Evolutionary conservation across 1,140 invertebrate genomes (phyloP).

Genomic region (Drosophila obscura): DNA sequence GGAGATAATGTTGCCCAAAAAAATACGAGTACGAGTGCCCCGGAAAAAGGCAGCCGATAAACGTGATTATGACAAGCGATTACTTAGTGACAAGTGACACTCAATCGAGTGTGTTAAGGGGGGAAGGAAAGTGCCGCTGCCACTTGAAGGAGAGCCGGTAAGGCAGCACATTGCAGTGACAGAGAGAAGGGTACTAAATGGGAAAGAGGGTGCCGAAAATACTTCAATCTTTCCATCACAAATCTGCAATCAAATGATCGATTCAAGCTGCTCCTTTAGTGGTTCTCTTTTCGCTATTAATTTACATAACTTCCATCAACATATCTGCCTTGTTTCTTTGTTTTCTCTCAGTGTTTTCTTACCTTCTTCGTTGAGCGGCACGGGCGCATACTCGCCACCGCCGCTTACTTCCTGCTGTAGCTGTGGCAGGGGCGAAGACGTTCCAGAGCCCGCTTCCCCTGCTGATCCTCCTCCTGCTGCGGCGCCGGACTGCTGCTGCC

Average conservation of each 20-base stretch:
- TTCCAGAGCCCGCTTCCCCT: slow-evolving; percentile 13
- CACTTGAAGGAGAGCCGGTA: slow-evolving; percentile 12
- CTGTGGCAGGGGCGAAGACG: slow-evolving; percentile 48
- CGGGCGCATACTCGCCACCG: slow-evolving; percentile 38
- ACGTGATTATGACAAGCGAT: slow-evolving; percentile 77
- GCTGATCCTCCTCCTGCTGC: slow-evolving; percentile 7
- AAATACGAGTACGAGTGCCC: slow-evolving; percentile 35
- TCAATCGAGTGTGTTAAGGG: slow-evolving; percentile 29
- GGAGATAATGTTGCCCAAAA: slow-evolving; percentile 55
- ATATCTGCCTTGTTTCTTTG: no score
- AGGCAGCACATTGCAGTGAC: not conserved
- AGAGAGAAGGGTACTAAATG: not conserved
- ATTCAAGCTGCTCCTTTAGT: no score
- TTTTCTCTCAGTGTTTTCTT: slow-evolving; percentile 33
- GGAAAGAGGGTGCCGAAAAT: no score
- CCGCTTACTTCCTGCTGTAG: slow-evolving; percentile 61
- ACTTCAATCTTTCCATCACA: no score
- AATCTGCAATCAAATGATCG: no score
- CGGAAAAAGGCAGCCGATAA: slow-evolving; percentile 64
- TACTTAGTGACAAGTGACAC: slow-evolving; percentile 75
- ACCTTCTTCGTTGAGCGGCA: slow-evolving; percentile 59
- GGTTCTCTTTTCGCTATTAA: not conserved
- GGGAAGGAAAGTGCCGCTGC: slow-evolving; percentile 5
- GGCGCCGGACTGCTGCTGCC: slow-evolving; percentile 2
- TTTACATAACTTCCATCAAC: not conserved